Evolutionary conservation across 2,888 invertebrate species (phyloP), one percentile per base, ranked within the genome.

Genomic region (Apotomis betuletana): DNA sequence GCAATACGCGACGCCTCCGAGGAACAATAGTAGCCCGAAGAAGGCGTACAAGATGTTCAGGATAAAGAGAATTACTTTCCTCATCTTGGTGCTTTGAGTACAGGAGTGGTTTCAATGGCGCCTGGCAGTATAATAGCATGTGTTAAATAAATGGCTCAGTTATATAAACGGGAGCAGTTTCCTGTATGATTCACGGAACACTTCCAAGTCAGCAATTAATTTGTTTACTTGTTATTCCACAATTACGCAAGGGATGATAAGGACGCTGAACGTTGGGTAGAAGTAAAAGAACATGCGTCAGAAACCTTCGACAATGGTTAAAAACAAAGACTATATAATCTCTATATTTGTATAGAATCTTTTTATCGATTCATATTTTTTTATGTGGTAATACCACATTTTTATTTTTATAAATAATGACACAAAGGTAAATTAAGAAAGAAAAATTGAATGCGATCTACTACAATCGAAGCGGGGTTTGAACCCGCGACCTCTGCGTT

Each of bases 51-150:
- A 13, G 6, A 68, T 15, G 44, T 72, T 72, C 1, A 72, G 6
- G 3, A 72, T 63, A 46, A 46, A 58, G 63, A 72, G 62, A 3
- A 68, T 68, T 58, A 72, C 68, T 68, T 68, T 72, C 57, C 67
- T 58, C 72, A 72, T 72, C 58, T 65, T 71, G 60, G 4, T 67
- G 44, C 8, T 51, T 9, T 46, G 38, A 15, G 8, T 9, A 51
- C 10, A 57, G 41, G 62, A 62, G 58, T 49, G 54, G 36, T 36
- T 54, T 15, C 57, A 38, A 10, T 46, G 63, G 46, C 9, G 52
- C 4, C 6, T 27, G 38, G 67, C 67, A 67, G 57, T 71, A 57
- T 57, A 62, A 67, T 71, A 67, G 58, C 58, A 36, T 62, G 67
- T 46, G 63, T 44, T 27, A 41, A 4, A 4, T 10, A 38, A 63